Evolutionary conservation across 1,140 invertebrate species (phyloP).

Genomic region (Sycophila sp.): DNA sequence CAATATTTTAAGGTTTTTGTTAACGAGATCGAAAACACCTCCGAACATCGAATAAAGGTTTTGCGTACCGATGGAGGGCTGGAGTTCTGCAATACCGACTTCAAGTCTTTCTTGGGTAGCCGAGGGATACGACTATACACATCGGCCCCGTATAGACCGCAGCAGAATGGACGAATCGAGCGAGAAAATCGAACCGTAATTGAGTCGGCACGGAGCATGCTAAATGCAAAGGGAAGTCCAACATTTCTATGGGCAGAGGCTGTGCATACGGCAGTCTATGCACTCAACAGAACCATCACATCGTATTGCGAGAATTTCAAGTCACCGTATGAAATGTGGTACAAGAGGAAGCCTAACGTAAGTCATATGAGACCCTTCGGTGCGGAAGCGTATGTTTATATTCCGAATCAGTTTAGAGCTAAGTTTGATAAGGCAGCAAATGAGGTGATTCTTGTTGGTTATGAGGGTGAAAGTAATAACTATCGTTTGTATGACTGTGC

Average conservation of each 20-base stretch:
- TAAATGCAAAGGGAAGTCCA: constrained; percentile 26
- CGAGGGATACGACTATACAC: constrained; percentile 41
- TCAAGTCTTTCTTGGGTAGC: background rate
- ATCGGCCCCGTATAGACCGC: constrained; percentile 52
- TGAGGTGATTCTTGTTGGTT: background rate
- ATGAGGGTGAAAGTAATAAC: background rate
- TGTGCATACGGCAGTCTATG: constrained; percentile 52
- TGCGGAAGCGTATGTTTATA: constrained; percentile 42
- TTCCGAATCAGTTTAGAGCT: background rate
- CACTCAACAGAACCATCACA: constrained; percentile 22
- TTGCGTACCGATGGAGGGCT: background rate
- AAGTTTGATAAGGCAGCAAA: background rate
- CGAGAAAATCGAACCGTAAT: constrained; percentile 57
- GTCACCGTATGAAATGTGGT: constrained; percentile 52
- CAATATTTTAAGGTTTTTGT: constrained; percentile 38
- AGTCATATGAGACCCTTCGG: constrained; percentile 59
- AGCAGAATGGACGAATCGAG: constrained; percentile 59
- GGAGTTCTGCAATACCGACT: background rate
- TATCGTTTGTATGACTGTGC: background rate
- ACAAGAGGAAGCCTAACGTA: constrained; percentile 47
- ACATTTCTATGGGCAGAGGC: constrained; percentile 63
- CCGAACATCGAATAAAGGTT: background rate
- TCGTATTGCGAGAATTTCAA: background rate
- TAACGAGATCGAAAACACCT: background rate
- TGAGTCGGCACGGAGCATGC: constrained; percentile 57